Evolutionary conservation across 2,797 vertebrate species (phyloP).

Genomic region (Aeoliscus strigatus): DNA sequence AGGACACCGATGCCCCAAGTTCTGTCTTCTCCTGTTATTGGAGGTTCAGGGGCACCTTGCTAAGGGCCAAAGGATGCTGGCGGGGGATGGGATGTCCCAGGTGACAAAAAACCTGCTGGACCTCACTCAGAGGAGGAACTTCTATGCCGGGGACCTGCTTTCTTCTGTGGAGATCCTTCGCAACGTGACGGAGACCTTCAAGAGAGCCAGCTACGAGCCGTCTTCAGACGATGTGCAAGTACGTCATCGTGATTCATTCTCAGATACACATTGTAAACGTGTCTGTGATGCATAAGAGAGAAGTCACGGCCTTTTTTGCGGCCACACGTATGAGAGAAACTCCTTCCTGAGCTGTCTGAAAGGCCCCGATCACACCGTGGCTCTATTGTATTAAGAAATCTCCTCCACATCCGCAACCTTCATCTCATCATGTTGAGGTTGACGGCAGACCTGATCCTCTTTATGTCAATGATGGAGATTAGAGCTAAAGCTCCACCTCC

Average conservation of each 20-base stretch:
- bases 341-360: constrained; percentile 16
- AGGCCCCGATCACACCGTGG: constrained; percentile 26
- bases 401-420: constrained; percentile 46
- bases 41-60: constrained; percentile 98
- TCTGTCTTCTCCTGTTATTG: constrained; percentile 65
- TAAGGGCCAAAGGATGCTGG: constrained; percentile 91
- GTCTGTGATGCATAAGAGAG: no score
- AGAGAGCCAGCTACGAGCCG: constrained; percentile 94
- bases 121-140: constrained; percentile 95
- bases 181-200: constrained; percentile 98
- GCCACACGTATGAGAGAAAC: neutral
- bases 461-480: constrained; percentile 71
- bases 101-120: constrained; percentile 96
- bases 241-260: constrained; percentile 35
- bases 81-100: constrained; percentile 97
- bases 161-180: constrained; percentile 97
- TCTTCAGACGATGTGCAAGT: constrained; percentile 98
- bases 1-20: constrained; percentile 69
- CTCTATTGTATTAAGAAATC: constrained; percentile 53
- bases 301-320: neutral
- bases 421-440: constrained; percentile 58
- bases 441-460: constrained; percentile 65
- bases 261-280: no score
- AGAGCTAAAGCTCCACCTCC: constrained; percentile 57
- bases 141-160: constrained; percentile 95